Percentiles rank a stretch among this genome's conserved stretches.
Conservation (phyloP, 1,140 invertebrate genomes). For the Archivesica marissinica region DNA sequence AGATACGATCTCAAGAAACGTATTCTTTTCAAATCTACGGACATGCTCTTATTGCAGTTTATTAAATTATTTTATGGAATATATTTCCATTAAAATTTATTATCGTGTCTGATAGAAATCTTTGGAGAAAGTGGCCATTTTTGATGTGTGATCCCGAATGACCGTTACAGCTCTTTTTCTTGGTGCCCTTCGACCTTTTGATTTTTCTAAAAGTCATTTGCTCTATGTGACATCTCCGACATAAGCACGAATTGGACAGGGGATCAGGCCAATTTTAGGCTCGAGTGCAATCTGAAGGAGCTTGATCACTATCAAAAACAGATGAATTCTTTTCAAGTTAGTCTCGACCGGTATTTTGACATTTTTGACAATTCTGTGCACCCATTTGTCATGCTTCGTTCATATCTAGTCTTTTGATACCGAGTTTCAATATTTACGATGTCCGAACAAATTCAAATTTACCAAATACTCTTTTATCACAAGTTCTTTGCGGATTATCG, state of each 20-base stretch:
- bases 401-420: conserved; percentile 20
- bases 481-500: background rate
- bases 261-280: conserved; percentile 42
- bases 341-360: conserved; percentile 37
- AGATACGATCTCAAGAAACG: background rate
- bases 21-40: background rate
- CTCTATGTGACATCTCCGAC: conserved; percentile 24
- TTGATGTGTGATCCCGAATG: conserved; percentile 40
- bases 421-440: conserved; percentile 7
- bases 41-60: conserved; percentile 37
- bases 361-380: conserved; percentile 25
- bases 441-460: conserved; percentile 16
- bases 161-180: conserved; percentile 48
- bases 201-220: conserved; percentile 13
- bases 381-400: conserved; percentile 29
- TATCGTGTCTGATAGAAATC: conserved; percentile 39
- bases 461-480: conserved; percentile 18
- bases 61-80: conserved; percentile 55
- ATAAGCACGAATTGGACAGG: conserved; percentile 31
- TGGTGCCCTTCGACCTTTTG: conserved; percentile 21
- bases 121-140: background rate
- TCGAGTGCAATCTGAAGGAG: conserved; percentile 15
- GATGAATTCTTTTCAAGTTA: conserved; percentile 9
- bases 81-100: conserved; percentile 62
- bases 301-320: background rate